Conservation (phyloP, 2,113 vertebrate genomes). For the Cyanoderma ruficeps region DNA sequence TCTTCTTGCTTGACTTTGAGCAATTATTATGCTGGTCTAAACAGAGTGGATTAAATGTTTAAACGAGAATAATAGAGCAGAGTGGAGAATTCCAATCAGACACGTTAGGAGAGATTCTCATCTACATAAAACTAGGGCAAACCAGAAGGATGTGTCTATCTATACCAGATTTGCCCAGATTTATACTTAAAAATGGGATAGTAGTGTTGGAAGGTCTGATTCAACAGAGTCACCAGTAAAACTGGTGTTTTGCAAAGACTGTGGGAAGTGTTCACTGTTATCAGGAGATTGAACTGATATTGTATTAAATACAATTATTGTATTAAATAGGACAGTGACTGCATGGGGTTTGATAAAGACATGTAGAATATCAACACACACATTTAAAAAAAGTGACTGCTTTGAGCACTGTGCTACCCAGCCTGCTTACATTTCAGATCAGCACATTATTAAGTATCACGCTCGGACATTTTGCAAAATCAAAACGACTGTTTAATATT, state of each 20-base stretch:
- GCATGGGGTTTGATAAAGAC: constrained; percentile 14
- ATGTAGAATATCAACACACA: background rate
- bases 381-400: background rate
- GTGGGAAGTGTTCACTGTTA: background rate
- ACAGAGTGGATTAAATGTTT: background rate
- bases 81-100: background rate
- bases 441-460: constrained; percentile 3
- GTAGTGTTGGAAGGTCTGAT: background rate
- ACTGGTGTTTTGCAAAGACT: background rate
- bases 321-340: background rate
- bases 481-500: constrained; percentile 56
- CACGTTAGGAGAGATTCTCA: background rate
- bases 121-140: background rate
- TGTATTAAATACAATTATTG: background rate
- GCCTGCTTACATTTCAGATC: constrained; percentile 18
- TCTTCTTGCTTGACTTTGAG: background rate
- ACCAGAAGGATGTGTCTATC: background rate
- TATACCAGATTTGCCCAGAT: background rate
- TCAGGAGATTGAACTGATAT: background rate
- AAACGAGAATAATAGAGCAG: background rate
- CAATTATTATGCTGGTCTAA: background rate
- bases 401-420: background rate
- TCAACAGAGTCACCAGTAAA: background rate
- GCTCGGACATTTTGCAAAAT: constrained; percentile 26
- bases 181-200: background rate